These are phyloP conservation scores for Heterodera schachtii DNA, from an alignment of 1,140 invertebrate species.

Conservation along the genomic window DNA sequence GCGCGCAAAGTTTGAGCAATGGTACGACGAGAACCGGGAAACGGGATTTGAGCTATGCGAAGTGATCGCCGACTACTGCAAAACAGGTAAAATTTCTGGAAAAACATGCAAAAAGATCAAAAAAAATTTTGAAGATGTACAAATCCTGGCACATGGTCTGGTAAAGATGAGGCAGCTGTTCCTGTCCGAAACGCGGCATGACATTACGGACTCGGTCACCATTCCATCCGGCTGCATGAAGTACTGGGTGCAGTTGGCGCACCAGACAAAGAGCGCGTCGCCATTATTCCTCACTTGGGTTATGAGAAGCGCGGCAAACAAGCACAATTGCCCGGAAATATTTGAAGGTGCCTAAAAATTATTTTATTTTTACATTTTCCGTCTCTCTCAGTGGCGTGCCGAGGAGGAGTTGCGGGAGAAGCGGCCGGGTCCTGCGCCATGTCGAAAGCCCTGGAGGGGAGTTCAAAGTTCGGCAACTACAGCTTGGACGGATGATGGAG, in stretches of 20 bases:
- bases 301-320: not conserved
- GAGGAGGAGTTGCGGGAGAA: not conserved
- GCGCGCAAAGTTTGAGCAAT: constrained; percentile 7
- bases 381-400: not conserved
- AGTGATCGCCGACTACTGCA: not conserved
- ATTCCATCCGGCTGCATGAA: not conserved
- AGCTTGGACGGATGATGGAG: not conserved
- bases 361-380: too few species aligned
- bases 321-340: not conserved
- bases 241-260: not conserved
- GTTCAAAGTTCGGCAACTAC: not conserved
- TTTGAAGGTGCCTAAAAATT: not conserved
- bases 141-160: not conserved
- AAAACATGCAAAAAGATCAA: not conserved
- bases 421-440: not conserved
- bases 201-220: not conserved
- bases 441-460: not conserved
- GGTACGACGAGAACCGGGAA: constrained; percentile 3
- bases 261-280: not conserved
- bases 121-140: not conserved
- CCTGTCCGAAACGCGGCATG: not conserved
- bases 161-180: not conserved
- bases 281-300: not conserved
- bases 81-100: not conserved
- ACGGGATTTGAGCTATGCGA: not conserved